Percentiles rank a stretch among this genome's conserved stretches.
These are phyloP conservation scores for Zaprionus capensis DNA, from an alignment of 1,140 invertebrate genomes.

Conservation along the genomic window DNA sequence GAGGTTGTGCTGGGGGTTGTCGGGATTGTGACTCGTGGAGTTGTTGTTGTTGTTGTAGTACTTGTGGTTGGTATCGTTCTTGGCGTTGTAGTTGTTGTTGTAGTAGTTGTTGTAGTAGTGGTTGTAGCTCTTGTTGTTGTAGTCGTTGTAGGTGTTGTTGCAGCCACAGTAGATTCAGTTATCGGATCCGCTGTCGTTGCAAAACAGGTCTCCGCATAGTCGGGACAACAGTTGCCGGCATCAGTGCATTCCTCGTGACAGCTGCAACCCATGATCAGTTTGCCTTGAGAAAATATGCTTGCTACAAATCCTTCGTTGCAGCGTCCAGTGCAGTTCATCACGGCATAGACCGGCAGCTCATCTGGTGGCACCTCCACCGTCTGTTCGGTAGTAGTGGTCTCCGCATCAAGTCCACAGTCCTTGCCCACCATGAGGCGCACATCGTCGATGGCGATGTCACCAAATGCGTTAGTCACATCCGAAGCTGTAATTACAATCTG, in stretches of 20 bases:
- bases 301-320: conserved; percentile 36
- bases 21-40: conserved; percentile 2
- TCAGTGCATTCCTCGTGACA: conserved; percentile 57
- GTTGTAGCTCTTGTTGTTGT: conserved; percentile 18
- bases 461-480: conserved; percentile 39
- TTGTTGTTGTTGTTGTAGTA: conserved; percentile 4
- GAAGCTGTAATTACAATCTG: conserved; percentile 70
- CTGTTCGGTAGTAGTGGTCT: conserved; percentile 45
- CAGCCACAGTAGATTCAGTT: conserved; percentile 6
- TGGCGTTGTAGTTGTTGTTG: conserved; percentile 3
- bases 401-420: conserved; percentile 46
- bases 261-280: conserved; percentile 44
- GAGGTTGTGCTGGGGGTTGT: conserved; percentile 6
- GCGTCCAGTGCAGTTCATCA: conserved; percentile 59
- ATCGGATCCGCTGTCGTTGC: conserved; percentile 1
- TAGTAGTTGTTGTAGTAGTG: conserved; percentile 12
- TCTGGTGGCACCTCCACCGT: neutral
- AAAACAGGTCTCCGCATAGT: conserved; percentile 44
- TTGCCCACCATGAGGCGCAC: conserved; percentile 69
- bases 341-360: conserved; percentile 34
- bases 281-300: neutral
- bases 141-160: neutral
- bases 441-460: conserved; percentile 82
- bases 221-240: conserved; percentile 53
- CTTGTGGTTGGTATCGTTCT: conserved; percentile 10